Base-by-base conservation (phyloP, 2,113 vertebrate species). In the Pionites leucogaster region DNA sequence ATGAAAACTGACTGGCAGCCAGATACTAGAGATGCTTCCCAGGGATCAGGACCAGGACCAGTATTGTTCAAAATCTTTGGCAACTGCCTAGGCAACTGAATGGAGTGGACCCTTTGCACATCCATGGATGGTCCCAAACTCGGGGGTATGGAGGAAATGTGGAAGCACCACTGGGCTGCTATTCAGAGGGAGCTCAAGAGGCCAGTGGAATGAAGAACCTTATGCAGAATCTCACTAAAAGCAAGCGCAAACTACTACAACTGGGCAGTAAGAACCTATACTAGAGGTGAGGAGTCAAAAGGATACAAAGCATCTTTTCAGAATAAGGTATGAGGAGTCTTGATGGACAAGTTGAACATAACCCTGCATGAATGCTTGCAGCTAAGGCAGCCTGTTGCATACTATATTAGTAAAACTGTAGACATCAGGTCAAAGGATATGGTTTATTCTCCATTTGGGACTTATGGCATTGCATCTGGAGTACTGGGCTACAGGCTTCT, bases 41-140 rank as follows among this genome's bases (percentile, higher is more conserved):
- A 83, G 17, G 28, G 52, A 74, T 75, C 47, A 71, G 28, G 46
- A 47, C 17, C n/a, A 33, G 49, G 46, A 67, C n/a, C 60, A 70
- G 35, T 13, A 37, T 27, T 37, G n/a, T 67, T 62, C 42, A 81
- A 70, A 77, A 77, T 63, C 28, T 47, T 65, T 1, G 1, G 80
- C 20, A 70, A 20, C 12, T 78, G n/a, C 15, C 39, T 57, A 23
- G 33, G 29, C 23, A 76, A 44, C 1, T 67, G 19, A 84, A 91
- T 12, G 35, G 46, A 78, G 11, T 3, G 6, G 10, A 44, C 7
- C 15, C 29, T 42, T 2, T 2, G 18, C 7, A 57, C 3, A 2
- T 29, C 16, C 33, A 27, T 7, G 37, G 24, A 27, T 67, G 23
- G 25, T 93, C 47, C 46, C 25, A 75, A 59, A 78, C 0, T 14